phyloP scores from a whole-genome alignment of 2,113 vertebrate genomes.

The Anguilla japonica region DNA sequence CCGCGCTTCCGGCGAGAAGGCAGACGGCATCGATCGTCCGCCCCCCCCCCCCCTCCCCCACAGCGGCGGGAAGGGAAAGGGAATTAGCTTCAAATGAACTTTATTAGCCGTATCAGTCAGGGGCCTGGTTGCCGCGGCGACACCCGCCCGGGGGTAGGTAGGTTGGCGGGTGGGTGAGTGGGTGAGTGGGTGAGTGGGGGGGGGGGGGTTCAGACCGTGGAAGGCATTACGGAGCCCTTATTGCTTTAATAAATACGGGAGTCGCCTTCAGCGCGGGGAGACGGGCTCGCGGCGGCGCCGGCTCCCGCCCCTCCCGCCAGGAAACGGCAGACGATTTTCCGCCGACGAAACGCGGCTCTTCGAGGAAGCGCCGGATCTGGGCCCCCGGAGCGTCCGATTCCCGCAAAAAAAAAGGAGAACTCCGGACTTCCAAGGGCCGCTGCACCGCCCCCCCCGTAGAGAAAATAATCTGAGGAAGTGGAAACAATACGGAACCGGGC shows the following conservation, averaged over 20 bases:
- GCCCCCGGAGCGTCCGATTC: too few relatives aligned
- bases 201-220: slow-evolving; percentile 44
- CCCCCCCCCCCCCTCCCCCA: neutral
- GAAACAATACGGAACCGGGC: neutral
- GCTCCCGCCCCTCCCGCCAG: neutral
- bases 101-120: slow-evolving; percentile 73
- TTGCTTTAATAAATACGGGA: slow-evolving; percentile 22
- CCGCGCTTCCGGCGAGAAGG: slow-evolving; percentile 56
- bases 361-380: neutral
- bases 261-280: neutral
- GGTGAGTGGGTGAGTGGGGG: neutral
- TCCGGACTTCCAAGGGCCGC: neutral
- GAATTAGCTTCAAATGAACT: slow-evolving; percentile 73
- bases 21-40: slow-evolving; percentile 40
- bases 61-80: slow-evolving; percentile 39
- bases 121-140: neutral
- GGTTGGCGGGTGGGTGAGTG: neutral
- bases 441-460: neutral
- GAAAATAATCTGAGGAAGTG: neutral
- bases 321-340: neutral
- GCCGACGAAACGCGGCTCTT: neutral
- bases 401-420: neutral
- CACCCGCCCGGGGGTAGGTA: slow-evolving; percentile 29
- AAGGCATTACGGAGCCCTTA: slow-evolving; percentile 63
- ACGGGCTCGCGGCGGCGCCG: neutral